A percentile compares a stretch with the other conserved stretches of the same genome.
phyloP scores from a whole-genome alignment of 2,113 vertebrate genomes.

The Lepidothrix coronata region DNA sequence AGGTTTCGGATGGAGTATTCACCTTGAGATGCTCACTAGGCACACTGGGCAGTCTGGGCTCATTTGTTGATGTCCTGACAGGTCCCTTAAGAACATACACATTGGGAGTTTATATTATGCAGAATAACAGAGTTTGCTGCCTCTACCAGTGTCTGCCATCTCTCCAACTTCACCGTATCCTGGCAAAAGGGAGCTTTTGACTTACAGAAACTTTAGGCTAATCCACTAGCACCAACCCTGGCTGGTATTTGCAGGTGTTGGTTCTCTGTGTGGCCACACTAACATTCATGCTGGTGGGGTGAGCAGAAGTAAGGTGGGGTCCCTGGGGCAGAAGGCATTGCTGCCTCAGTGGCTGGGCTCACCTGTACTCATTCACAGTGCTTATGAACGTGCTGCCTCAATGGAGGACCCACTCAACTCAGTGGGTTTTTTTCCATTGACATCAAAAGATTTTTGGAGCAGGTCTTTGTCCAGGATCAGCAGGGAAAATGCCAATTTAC shows the following conservation, averaged over 20 bases:
- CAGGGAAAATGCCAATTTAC: background rate
- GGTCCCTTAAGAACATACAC: background rate
- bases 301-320: background rate
- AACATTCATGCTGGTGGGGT: fast-evolving
- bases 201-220: background rate
- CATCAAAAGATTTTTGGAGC: background rate
- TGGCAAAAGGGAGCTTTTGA: background rate
- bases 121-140: background rate
- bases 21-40: background rate
- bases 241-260: fast-evolving
- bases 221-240: background rate
- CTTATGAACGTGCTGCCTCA: background rate
- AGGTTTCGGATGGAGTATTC: background rate
- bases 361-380: background rate
- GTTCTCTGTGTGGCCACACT: fast-evolving
- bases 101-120: background rate
- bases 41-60: background rate
- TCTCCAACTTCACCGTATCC: background rate
- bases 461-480: background rate
- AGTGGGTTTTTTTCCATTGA: background rate
- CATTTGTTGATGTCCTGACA: background rate
- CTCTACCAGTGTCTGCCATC: background rate
- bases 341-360: background rate
- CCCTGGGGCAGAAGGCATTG: background rate
- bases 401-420: background rate